Conservation (phyloP, 2,888 invertebrate species). For the Alsophila aescularia region DNA sequence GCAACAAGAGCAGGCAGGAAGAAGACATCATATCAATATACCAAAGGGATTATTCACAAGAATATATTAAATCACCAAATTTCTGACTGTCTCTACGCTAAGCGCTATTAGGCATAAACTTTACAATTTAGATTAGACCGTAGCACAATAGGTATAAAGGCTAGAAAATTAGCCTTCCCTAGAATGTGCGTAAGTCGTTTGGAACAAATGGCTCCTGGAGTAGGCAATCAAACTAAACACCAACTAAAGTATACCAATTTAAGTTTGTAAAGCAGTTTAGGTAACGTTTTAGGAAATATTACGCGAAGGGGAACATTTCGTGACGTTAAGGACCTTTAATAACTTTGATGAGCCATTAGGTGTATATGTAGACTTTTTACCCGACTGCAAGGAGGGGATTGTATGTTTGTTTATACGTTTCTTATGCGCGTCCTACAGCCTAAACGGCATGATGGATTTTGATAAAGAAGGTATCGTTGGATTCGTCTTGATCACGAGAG, state of each 20-base stretch:
- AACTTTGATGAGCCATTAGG: conserved; percentile 3
- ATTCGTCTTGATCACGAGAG: no score
- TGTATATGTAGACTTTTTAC: neutral
- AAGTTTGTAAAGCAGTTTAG: conserved; percentile 15
- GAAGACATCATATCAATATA: conserved; percentile 5
- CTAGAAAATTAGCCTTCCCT: neutral
- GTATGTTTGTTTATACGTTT: no score
- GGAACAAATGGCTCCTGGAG: conserved; percentile 19
- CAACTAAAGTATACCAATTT: conserved; percentile 24
- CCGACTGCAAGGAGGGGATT: no score
- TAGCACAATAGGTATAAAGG: neutral
- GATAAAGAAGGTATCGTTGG: no score
- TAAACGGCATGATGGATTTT: no score
- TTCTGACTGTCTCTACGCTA: neutral
- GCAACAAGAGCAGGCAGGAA: neutral
- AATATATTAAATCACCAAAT: conserved; percentile 9
- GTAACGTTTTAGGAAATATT: conserved; percentile 10
- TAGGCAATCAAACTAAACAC: conserved; percentile 24
- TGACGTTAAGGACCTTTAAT: conserved; percentile 10
- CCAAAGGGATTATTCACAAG: conserved; percentile 17
- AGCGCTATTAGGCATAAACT: neutral
- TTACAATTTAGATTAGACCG: neutral
- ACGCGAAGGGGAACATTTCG: conserved; percentile 8
- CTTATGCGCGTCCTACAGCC: no score
- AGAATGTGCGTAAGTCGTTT: conserved; percentile 9